Percentiles rank a stretch among this genome's conserved stretches.
Conservation (phyloP, 1,140 invertebrate genomes). For the Conus betulinus region DNA sequence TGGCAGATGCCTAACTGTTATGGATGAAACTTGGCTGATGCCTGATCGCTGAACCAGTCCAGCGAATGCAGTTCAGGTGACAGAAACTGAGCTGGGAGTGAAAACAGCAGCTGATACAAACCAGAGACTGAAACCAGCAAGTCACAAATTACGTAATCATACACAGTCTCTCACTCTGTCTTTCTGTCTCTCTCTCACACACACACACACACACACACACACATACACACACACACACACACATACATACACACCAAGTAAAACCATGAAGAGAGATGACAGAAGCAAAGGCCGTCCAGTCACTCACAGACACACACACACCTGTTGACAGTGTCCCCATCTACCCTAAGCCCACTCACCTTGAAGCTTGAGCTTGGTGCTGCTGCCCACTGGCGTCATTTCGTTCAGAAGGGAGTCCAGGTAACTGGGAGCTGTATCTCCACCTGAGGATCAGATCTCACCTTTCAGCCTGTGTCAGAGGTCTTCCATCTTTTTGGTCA, state of each 20-base stretch:
- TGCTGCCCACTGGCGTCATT: conserved; percentile 16
- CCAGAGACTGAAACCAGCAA: no score
- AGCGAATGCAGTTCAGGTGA: no score
- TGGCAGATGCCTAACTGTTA: no score
- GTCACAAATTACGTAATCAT: no score
- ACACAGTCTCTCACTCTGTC: not conserved
- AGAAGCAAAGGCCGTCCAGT: not conserved
- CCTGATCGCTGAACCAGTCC: no score
- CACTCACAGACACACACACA: not conserved
- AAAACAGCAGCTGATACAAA: no score
- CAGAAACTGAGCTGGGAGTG: no score
- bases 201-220: conserved; percentile 1
- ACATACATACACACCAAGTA: not conserved
- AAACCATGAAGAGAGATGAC: not conserved
- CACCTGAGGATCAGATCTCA: not conserved
- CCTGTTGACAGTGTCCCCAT: no score
- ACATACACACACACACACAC: conserved; percentile 6
- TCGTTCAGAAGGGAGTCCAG: conserved; percentile 34
- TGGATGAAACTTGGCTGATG: no score
- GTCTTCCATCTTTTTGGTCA: no score
- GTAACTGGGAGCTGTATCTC: not conserved
- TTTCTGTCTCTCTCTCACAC: not conserved
- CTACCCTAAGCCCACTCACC: not conserved
- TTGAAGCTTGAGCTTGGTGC: not conserved
- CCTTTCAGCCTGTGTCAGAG: no score